Conservation (phyloP, 1,140 invertebrate genomes). For the Orius laevigatus region DNA sequence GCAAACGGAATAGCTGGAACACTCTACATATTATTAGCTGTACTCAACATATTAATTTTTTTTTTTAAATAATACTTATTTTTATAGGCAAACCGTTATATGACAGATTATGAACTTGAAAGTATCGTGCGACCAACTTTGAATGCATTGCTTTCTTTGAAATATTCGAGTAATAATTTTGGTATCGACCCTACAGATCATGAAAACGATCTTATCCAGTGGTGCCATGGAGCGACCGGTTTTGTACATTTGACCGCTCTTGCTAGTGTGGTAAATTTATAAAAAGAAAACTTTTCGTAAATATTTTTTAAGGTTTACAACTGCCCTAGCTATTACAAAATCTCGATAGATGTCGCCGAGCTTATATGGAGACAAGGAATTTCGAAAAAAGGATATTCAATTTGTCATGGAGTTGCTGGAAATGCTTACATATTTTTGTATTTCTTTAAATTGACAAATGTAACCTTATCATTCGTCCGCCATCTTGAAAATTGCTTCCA, state of each 20-base stretch:
- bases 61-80: not conserved
- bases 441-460: conserved; percentile 62
- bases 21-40: conserved; percentile 26
- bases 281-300: not conserved
- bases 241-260: conserved; percentile 34
- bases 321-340: conserved; percentile 57
- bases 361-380: conserved; percentile 72
- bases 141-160: conserved; percentile 21
- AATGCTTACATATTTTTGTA: conserved; percentile 82
- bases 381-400: conserved; percentile 71
- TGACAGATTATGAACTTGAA: no score
- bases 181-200: conserved; percentile 34
- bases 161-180: conserved; percentile 27
- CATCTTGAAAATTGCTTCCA: not conserved
- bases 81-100: no score
- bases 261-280: conserved; percentile 37
- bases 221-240: conserved; percentile 53
- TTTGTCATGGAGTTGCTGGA: conserved; percentile 84
- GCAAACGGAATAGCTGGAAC: conserved; percentile 44
- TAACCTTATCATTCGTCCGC: conserved; percentile 26
- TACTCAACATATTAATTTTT: no score
- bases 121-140: conserved; percentile 15
- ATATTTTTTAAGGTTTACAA: conserved; percentile 41
- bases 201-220: conserved; percentile 46
- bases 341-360: conserved; percentile 54